Base-by-base conservation (phyloP, 2,797 vertebrate genomes). In the Melanogrammus aeglefinus region DNA sequence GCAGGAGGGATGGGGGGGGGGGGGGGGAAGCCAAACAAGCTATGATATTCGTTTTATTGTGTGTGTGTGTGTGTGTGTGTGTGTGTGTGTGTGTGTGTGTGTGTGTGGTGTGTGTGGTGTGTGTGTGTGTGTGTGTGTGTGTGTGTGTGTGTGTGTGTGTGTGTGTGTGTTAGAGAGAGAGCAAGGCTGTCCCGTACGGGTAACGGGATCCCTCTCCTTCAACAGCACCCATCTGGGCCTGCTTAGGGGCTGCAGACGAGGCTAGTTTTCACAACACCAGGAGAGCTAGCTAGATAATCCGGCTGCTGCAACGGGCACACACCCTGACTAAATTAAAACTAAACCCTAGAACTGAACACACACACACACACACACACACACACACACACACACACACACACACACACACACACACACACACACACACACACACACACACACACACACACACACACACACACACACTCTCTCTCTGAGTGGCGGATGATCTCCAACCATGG, bases 211-310 rank as follows among this genome's bases (percentile, higher is more conserved):
- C 86, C 31, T 80, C 81, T 80, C 80, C 80, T 81, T 83, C 77
- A 38, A 83, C 57, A 76, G 21, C 79, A 79, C 72, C 90, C 94
- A 94, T 94, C 91, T 95, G 94, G 92, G 91, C 87, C 78, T 78
- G 83, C 91, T 94, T 94, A 94, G 81, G 79, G 66, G 51, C 73
- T 21, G 78, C 86, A 91, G 92, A 91, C 84, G 74, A 79, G 80
- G 90, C 85, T 91, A 82, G 89, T 93, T 93, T 93, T 92, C 92
- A 92, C 89, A 92, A 91, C 89, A 89, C 86, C 70, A 77, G 80
- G 83, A 83, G 85, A 84, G 82, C 84, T 79, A 72, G 83, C 75
- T 77, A 4, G 77, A 81, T 91, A 92, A 93, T 92, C 89, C 86
- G 79, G 82, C 29, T 36, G 76, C 66, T 31, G 81, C 86, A 82